These are phyloP conservation scores for Momotus momota DNA, from an alignment of 2,797 vertebrate genomes.

Conservation along the genomic window DNA sequence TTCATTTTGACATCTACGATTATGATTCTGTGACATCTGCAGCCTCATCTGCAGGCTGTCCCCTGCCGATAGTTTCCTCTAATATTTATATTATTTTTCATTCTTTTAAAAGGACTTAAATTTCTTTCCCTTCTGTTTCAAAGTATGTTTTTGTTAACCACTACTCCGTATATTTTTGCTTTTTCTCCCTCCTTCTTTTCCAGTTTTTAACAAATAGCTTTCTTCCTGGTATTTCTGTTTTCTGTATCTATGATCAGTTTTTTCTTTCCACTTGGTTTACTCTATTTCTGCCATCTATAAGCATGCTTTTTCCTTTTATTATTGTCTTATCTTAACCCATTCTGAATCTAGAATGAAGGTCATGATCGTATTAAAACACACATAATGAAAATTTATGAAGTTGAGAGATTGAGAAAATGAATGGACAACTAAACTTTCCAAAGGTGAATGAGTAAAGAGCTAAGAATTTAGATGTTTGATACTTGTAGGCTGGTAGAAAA, in stretches of 20 bases:
- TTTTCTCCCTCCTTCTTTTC: neutral
- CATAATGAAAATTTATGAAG: constrained; percentile 39
- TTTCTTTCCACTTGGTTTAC: neutral
- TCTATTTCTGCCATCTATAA: neutral
- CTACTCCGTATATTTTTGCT: neutral
- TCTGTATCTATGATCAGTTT: neutral
- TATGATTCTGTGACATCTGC: neutral
- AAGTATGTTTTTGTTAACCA: neutral
- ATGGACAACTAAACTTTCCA: neutral
- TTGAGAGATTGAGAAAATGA: constrained; percentile 21
- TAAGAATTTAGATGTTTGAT: neutral
- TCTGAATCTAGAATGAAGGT: neutral
- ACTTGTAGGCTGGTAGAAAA: neutral
- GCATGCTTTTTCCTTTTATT: neutral
- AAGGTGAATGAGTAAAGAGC: constrained; percentile 6
- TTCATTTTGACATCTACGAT: neutral
- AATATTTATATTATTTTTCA: neutral
- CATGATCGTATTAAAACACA: neutral
- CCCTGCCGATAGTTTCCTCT: neutral
- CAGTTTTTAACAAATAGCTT: neutral
- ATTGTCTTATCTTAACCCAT: neutral
- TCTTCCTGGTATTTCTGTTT: neutral
- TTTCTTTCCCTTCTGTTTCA: neutral
- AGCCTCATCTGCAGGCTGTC: neutral
- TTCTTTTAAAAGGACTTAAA: neutral